Base-by-base conservation (phyloP, 2,888 invertebrate species). In the Helleia helle region DNA sequence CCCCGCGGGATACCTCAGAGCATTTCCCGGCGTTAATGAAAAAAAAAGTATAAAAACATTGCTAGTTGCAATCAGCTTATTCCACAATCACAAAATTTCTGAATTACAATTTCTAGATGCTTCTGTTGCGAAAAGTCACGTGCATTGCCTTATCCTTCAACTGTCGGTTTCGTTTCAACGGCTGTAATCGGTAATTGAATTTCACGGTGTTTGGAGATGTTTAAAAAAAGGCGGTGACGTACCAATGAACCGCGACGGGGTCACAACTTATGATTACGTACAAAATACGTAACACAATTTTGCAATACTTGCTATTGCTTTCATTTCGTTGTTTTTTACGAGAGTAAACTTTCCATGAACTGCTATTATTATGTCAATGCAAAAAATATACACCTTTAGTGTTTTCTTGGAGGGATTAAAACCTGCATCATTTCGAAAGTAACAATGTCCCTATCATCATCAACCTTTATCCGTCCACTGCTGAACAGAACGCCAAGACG, bases 171-270 rank as follows among this genome's bases (percentile, higher is more conserved):
- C 67, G 58, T 69, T 58, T 62, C 56, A 59, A 61, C 66, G 66
- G 62, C 61, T 59, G 71, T 76, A 76, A 47, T 51, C 47, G 47
- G 42, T 54, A 54, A 80, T 80, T 69, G 63, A 75, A 75, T 81
- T 80, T 74, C 63, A 75, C 79, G 76, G 72, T 70, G 70, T 70
- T 70, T 71, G 68, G 56, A 56, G 56, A 47, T 56, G 49, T 56
- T 62, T 53, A 59, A 72, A 75, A 71, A 71, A 69, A 51, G 52
- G 55, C 64, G 69, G 70, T 69, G 67, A 65, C 62, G 58, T 44
- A 40, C 46, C 38, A 56, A 51, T 68, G 69, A 69, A 71, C 69
- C 68, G 60, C 55, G 52, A 52, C 62, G 45, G 51, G 61, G 58
- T 59, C 54, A 54, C 48, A 45, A 50, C 44, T 42, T 48, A 48